Conservation (phyloP, 2,888 invertebrate genomes). For the Macropis europaea region DNA sequence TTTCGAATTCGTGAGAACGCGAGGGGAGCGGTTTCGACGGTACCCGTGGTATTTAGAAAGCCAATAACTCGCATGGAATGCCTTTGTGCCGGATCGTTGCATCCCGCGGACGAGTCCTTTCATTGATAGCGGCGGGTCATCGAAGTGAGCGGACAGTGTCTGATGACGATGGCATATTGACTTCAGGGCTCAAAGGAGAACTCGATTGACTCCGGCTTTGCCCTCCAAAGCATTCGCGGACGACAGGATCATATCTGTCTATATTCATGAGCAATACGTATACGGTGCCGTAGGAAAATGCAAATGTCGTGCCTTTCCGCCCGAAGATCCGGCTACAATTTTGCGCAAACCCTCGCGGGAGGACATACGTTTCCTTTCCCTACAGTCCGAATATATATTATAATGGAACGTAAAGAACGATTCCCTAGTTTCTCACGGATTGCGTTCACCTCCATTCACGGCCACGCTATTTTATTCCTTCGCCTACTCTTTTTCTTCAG, state of each 20-base stretch:
- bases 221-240: conserved; percentile 56
- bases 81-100: conserved; percentile 18
- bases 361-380: conserved; percentile 64
- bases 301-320: conserved; percentile 65
- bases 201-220: conserved; percentile 48
- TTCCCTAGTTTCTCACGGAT: conserved; percentile 47
- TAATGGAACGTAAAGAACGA: conserved; percentile 63
- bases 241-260: conserved; percentile 67
- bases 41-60: conserved; percentile 5
- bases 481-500: conserved; percentile 14
- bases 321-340: conserved; percentile 63
- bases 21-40: too few species aligned
- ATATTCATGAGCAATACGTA: conserved; percentile 67
- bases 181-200: conserved; percentile 54
- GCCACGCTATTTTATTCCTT: conserved; percentile 44
- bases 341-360: conserved; percentile 61
- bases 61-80: conserved; percentile 20
- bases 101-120: conserved; percentile 21
- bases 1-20: too few species aligned
- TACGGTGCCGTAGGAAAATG: conserved; percentile 58
- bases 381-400: conserved; percentile 62
- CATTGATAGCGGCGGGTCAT: conserved; percentile 35
- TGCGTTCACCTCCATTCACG: conserved; percentile 55
- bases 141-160: conserved; percentile 48
- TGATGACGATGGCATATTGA: conserved; percentile 56